Base-by-base conservation (phyloP, 2,797 vertebrate genomes). In the Falco biarmicus region DNA sequence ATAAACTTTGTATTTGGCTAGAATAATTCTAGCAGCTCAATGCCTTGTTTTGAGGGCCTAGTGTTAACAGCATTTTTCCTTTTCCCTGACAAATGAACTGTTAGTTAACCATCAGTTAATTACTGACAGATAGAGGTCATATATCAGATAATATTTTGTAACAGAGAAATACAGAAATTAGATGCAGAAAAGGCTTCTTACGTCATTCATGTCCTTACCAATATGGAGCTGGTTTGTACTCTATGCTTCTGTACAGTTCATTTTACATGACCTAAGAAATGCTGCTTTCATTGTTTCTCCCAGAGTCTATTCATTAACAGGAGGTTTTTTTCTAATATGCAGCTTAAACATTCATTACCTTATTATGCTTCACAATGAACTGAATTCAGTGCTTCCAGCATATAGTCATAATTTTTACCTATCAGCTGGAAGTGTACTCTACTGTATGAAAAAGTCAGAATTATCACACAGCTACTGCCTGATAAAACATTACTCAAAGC, bases 401-500 rank as follows among this genome's bases (percentile, higher is more conserved):
- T 53, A 26, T 9, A 93, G 78, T 51, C 85, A 84, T 93, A 87
- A 93, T 89, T 96, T 95, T 96, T 88, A 93, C 86, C 87, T 95
- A 92, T 91, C 93, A 78, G 78, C 61, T 85, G 91, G 90, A 89
- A 94, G 68, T 83, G 70, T 90, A 77, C 26, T 14, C 18, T 74
- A 68, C 48, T 75, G 68, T 75, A 90, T 81, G 87, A 94, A 97
- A 96, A 93, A 83, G 25, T 89, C 96, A 95, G 84, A 84, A 94
- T 95, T 84, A 95, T 94, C 88, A 87, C 64, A 92, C 59, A 65
- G 78, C 82, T 91, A 81, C 89, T 19, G 61, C 90, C 53, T 68
- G 84, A 94, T 92, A 96, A 97, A 95, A 95, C 96, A 91, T 96
- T 97, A 92, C 90, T 97, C 91, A 93, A 91, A 90, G 71, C 88